Conservation (phyloP, 1,140 invertebrate species). For the Eumaeus atala region DNA sequence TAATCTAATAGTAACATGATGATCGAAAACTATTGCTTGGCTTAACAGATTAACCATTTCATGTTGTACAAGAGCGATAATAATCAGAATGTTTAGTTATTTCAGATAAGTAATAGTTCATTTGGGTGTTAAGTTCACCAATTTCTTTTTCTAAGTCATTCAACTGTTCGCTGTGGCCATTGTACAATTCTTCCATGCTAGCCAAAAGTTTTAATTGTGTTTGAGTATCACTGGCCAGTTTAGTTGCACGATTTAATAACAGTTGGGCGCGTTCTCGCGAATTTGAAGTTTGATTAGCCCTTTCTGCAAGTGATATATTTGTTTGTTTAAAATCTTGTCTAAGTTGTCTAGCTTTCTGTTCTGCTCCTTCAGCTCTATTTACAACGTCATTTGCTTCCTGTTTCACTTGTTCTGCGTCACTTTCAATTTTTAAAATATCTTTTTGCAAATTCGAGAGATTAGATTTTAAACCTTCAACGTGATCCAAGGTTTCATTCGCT, state of each 20-base stretch:
- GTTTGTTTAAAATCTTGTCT: conserved; percentile 62
- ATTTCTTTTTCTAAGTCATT: conserved; percentile 66
- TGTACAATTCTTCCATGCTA: conserved; percentile 72
- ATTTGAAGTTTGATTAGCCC: conserved; percentile 69
- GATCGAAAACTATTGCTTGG: too few relatives aligned
- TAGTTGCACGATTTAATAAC: conserved; percentile 83
- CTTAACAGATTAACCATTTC: conserved; percentile 16
- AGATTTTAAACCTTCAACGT: conserved; percentile 80
- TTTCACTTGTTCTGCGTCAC: conserved; percentile 75
- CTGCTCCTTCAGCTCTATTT: conserved; percentile 61
- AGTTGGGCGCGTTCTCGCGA: conserved; percentile 82
- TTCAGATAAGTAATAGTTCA: conserved; percentile 70
- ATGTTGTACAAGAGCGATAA: conserved; percentile 70
- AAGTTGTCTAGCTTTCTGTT: conserved; percentile 61
- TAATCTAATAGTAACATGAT: too few relatives aligned
- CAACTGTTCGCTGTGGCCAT: conserved; percentile 69
- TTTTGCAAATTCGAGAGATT: conserved; percentile 83
- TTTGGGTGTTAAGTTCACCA: conserved; percentile 67
- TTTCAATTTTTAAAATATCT: conserved; percentile 84
- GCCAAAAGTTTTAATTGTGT: conserved; percentile 83
- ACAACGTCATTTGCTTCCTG: conserved; percentile 73
- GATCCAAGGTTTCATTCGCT: conserved; percentile 81
- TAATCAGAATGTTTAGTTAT: conserved; percentile 74
- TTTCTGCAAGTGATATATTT: conserved; percentile 60
- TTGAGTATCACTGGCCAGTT: conserved; percentile 83